Percentiles rank a stretch among this genome's conserved stretches.
phyloP scores from a whole-genome alignment of 1,140 invertebrate species.

The Drosophila sechellia region DNA sequence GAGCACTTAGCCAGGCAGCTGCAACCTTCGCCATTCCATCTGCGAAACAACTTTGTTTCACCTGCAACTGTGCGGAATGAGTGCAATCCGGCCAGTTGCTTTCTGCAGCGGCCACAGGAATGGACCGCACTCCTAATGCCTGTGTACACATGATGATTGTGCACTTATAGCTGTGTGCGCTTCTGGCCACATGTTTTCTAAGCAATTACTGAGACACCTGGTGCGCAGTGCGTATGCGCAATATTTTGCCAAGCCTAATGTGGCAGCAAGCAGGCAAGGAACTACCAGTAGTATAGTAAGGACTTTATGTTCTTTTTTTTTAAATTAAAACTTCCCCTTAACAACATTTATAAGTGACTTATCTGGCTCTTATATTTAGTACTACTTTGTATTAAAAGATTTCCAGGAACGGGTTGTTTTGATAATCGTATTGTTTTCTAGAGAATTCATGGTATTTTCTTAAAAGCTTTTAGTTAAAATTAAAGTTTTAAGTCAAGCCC shows the following conservation, averaged over 20 bases:
- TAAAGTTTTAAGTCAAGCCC: not conserved
- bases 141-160: conserved; percentile 60
- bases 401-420: no score
- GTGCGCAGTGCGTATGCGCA: conserved; percentile 60
- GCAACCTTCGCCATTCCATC: conserved; percentile 19
- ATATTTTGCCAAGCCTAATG: conserved; percentile 30
- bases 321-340: no score
- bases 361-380: no score
- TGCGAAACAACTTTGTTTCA: conserved; percentile 60
- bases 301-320: no score
- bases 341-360: no score
- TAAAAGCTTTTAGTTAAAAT: not conserved
- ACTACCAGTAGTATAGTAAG: no score
- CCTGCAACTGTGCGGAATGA: conserved; percentile 60
- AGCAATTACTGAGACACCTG: conserved; percentile 66
- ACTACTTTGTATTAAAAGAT: not conserved
- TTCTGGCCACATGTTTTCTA: conserved; percentile 73
- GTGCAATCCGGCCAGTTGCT: conserved; percentile 59
- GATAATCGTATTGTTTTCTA: not conserved
- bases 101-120: conserved; percentile 53
- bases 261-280: not conserved
- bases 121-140: conserved; percentile 75
- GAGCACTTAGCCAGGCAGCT: conserved; percentile 57
- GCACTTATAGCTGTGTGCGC: conserved; percentile 40
- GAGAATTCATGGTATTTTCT: not conserved